A percentile compares a stretch with the other conserved stretches of the same genome.
These are phyloP conservation scores for Amphibalanus amphitrite DNA, from an alignment of 1,140 invertebrate genomes.

Conservation along the genomic window DNA sequence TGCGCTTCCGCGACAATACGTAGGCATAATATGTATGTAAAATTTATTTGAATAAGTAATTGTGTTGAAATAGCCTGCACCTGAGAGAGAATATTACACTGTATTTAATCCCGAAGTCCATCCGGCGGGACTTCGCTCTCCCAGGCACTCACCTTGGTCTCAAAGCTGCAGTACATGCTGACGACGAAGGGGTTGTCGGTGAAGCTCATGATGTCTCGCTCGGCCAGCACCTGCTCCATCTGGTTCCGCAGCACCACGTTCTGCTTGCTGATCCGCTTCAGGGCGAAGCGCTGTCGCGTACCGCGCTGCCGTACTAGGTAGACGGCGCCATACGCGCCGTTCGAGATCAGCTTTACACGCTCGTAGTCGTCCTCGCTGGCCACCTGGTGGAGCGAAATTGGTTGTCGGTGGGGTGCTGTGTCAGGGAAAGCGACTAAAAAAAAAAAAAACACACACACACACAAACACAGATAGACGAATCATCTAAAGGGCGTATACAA, in stretches of 20 bases:
- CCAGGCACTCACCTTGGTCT: constrained; percentile 47
- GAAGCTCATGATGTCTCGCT: constrained; percentile 97
- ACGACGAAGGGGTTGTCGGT: constrained; percentile 99
- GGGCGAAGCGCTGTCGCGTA: constrained; percentile 81
- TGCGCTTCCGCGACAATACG: no score
- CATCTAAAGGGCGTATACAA: no score
- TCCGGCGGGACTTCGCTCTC: no score
- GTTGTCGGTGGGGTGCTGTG: not conserved
- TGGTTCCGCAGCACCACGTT: constrained; percentile 95
- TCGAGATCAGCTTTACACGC: constrained; percentile 91
- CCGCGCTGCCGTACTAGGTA: constrained; percentile 92
- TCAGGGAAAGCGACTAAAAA: not conserved
- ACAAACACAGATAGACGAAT: no score
- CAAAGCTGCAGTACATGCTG: constrained; percentile 97
- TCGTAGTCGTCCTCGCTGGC: constrained; percentile 94
- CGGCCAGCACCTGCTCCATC: constrained; percentile 95
- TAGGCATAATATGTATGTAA: no score
- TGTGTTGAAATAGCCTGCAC: no score
- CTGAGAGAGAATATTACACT: no score
- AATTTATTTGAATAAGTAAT: no score
- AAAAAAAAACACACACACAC: no score
- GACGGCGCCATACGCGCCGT: constrained; percentile 93
- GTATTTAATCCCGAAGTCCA: no score
- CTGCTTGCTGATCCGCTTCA: constrained; percentile 99
- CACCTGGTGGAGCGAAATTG: constrained; percentile 21